These are phyloP conservation scores for Halocaridina rubra DNA, from an alignment of 2,888 invertebrate genomes.

Conservation along the genomic window DNA sequence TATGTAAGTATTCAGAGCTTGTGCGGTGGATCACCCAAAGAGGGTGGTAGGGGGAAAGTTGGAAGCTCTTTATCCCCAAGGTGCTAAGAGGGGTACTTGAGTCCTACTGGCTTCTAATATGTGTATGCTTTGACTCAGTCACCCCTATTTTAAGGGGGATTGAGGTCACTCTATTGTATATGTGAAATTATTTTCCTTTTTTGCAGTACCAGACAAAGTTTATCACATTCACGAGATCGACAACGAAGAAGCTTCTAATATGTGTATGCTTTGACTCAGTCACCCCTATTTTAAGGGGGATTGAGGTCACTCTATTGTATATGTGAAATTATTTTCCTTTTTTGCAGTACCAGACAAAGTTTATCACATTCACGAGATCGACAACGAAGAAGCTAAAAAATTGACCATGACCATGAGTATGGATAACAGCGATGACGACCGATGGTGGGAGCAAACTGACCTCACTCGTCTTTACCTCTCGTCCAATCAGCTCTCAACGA, in stretches of 20 bases:
- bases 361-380: slow-evolving; percentile 70
- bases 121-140: too few species aligned
- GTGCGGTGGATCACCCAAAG: too few species aligned
- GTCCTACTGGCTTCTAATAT: too few species aligned
- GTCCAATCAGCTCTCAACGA: slow-evolving; percentile 67
- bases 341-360: slow-evolving; percentile 68
- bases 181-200: neutral
- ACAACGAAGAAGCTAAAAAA: slow-evolving; percentile 68
- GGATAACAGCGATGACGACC: slow-evolving; percentile 68
- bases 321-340: neutral
- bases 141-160: neutral
- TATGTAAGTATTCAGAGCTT: too few species aligned
- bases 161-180: neutral
- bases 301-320: neutral
- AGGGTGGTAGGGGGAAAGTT: too few species aligned
- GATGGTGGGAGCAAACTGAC: slow-evolving; percentile 88
- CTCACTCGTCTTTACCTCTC: slow-evolving; percentile 78
- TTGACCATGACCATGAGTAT: slow-evolving; percentile 66
- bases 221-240: slow-evolving; percentile 70
- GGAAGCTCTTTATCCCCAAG: too few species aligned
- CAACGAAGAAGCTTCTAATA: slow-evolving; percentile 67
- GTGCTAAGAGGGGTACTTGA: too few species aligned
- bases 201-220: slow-evolving; percentile 68
- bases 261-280: neutral
- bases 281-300: neutral